Evolutionary conservation across 35 echinoderm and acorn worm genomes (phyloP).

Genomic region (Lytechinus pictus): DNA sequence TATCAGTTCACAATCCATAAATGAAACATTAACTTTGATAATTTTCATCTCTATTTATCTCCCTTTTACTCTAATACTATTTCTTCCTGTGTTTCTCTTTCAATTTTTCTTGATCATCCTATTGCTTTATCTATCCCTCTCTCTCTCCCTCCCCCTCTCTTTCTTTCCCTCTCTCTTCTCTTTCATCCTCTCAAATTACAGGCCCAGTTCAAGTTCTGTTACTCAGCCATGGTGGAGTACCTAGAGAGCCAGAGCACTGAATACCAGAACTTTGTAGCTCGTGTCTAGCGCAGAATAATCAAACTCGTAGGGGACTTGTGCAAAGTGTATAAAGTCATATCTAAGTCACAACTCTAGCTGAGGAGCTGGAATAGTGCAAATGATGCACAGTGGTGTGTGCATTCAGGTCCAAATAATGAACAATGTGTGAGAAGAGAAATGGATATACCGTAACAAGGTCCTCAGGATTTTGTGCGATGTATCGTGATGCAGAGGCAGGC

Average conservation of each 20-base stretch:
- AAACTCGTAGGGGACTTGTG: background rate
- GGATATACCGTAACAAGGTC: too few relatives aligned
- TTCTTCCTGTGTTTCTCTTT: background rate
- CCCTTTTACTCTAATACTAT: background rate
- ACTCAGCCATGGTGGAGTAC: constrained; percentile 55
- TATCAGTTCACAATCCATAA: too few relatives aligned
- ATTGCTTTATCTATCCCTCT: background rate
- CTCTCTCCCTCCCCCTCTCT: background rate
- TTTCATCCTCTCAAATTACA: background rate
- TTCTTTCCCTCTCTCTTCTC: background rate
- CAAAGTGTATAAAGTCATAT: background rate
- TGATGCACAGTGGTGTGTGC: too few relatives aligned
- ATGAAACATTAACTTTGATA: background rate
- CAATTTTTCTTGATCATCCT: background rate
- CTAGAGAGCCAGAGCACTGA: constrained; percentile 30
- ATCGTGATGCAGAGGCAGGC: too few relatives aligned
- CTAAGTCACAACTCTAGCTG: background rate
- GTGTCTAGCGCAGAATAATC: background rate
- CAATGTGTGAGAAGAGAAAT: too few relatives aligned
- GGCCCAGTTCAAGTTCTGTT: constrained; percentile 74
- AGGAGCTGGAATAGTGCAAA: background rate
- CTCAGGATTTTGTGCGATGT: too few relatives aligned
- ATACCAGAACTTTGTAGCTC: constrained; percentile 47
- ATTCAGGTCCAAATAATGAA: too few relatives aligned
- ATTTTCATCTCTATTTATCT: background rate